phyloP scores from a whole-genome alignment of 2,113 vertebrate genomes.

The Embiotoca jacksoni region DNA sequence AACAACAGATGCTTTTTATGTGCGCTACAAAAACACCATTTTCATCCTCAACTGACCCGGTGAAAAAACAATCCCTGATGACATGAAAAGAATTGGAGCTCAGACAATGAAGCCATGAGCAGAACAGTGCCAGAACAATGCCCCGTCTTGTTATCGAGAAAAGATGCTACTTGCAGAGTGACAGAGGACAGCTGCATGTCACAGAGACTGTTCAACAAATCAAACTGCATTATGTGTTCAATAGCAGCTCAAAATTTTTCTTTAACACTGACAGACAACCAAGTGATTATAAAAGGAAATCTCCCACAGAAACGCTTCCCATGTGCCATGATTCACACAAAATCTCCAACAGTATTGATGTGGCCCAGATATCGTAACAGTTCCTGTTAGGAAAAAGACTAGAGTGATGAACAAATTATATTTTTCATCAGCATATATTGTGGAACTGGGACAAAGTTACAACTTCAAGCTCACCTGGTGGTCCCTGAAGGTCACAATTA shows the following conservation, averaged over 20 bases:
- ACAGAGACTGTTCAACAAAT: slow-evolving; percentile 6
- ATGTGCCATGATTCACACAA: background rate
- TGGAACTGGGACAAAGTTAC: background rate
- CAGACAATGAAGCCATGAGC: slow-evolving; percentile 47
- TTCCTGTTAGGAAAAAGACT: slow-evolving; percentile 21
- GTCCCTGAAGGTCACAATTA: background rate
- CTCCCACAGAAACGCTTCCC: slow-evolving; percentile 8
- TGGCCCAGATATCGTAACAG: background rate
- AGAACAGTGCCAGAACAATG: slow-evolving; percentile 60
- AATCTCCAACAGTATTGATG: slow-evolving; percentile 7
- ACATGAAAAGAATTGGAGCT: slow-evolving; percentile 32
- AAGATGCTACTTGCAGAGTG: slow-evolving; percentile 40
- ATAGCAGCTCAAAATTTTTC: background rate
- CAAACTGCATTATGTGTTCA: background rate
- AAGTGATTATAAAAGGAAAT: slow-evolving; percentile 14
- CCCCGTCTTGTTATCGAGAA: slow-evolving; percentile 45
- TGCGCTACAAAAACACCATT: background rate
- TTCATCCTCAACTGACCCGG: slow-evolving; percentile 35
- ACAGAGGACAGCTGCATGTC: slow-evolving; percentile 26
- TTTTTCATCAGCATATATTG: background rate
- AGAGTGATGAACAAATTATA: background rate
- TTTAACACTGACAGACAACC: background rate
- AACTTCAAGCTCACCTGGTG: background rate
- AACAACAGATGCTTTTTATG: slow-evolving; percentile 2
- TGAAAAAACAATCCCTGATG: slow-evolving; percentile 27